Percentiles rank a stretch among this genome's conserved stretches.
phyloP scores from a whole-genome alignment of 2,113 vertebrate species.

The Tyrannus savana region DNA sequence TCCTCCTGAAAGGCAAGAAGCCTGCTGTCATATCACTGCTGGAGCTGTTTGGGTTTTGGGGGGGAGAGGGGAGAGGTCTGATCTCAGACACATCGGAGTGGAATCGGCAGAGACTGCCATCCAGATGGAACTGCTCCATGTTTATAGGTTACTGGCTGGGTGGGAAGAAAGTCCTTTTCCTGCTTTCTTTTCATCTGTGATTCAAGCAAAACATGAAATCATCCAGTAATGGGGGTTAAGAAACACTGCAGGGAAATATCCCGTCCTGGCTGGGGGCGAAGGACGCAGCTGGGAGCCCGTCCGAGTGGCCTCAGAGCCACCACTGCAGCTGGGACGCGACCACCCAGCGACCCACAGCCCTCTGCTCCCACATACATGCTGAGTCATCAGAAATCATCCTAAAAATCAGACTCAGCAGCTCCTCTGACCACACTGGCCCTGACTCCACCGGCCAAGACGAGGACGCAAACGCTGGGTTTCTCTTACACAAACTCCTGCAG shows the following conservation, averaged over 20 bases:
- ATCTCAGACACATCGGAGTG: not conserved
- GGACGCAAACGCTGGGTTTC: not conserved
- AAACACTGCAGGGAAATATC: not conserved
- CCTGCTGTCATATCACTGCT: not conserved
- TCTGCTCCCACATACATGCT: accelerated
- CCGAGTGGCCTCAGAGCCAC: not conserved
- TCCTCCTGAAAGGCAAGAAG: constrained; percentile 78
- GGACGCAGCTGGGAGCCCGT: not conserved
- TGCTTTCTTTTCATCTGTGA: not conserved
- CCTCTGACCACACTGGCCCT: accelerated
- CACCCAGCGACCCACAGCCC: not conserved
- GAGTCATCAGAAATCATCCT: accelerated
- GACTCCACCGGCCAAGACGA: accelerated
- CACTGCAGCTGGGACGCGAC: not conserved
- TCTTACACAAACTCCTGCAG: accelerated
- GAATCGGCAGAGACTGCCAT: not conserved
- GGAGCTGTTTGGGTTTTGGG: not conserved
- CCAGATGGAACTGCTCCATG: not conserved
- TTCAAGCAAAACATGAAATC: not conserved
- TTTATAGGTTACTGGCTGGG: not conserved
- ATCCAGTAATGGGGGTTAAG: not conserved
- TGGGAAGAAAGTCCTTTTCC: not conserved
- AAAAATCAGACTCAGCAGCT: not conserved
- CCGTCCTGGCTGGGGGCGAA: not conserved
- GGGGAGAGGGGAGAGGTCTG: not conserved